Evolutionary conservation across 2,888 invertebrate genomes (phyloP).

Genomic region (Trissolcus japonicus): DNA sequence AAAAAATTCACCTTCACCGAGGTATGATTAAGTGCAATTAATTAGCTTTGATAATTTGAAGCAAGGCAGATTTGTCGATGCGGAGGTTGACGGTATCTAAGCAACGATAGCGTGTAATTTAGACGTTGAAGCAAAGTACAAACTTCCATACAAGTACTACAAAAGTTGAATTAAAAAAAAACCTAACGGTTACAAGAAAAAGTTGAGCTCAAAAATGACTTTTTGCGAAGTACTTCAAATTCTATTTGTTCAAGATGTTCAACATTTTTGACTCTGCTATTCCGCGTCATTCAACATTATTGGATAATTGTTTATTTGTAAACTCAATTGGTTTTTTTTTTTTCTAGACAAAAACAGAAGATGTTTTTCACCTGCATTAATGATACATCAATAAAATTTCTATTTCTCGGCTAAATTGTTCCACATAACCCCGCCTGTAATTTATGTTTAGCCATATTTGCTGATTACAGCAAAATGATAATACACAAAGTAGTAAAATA

Average conservation of each 20-base stretch:
- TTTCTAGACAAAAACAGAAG: too few relatives aligned
- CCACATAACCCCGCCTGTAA: too few relatives aligned
- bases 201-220: conserved; percentile 27
- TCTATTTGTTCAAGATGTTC: conserved; percentile 29
- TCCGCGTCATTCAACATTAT: background rate
- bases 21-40: conserved; percentile 19
- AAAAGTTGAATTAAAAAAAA: conserved; percentile 23
- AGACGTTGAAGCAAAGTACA: conserved; percentile 22
- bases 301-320: background rate
- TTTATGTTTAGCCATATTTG: too few relatives aligned
- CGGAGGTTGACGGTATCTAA: conserved; percentile 8
- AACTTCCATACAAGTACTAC: conserved; percentile 24
- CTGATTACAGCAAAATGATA: too few relatives aligned
- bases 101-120: conserved; percentile 24
- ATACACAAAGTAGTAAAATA: too few relatives aligned
- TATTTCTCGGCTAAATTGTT: too few relatives aligned
- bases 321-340: background rate
- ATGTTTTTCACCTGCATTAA: too few relatives aligned
- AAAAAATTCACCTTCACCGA: conserved; percentile 1
- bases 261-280: conserved; percentile 3
- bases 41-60: conserved; percentile 21
- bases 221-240: conserved; percentile 21
- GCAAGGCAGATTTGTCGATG: conserved; percentile 16
- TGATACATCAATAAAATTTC: too few relatives aligned
- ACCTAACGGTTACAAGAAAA: conserved; percentile 20